A percentile compares a stretch with the other conserved stretches of the same genome.
These are phyloP conservation scores for Timandra comae DNA, from an alignment of 2,888 invertebrate species.

Conservation along the genomic window DNA sequence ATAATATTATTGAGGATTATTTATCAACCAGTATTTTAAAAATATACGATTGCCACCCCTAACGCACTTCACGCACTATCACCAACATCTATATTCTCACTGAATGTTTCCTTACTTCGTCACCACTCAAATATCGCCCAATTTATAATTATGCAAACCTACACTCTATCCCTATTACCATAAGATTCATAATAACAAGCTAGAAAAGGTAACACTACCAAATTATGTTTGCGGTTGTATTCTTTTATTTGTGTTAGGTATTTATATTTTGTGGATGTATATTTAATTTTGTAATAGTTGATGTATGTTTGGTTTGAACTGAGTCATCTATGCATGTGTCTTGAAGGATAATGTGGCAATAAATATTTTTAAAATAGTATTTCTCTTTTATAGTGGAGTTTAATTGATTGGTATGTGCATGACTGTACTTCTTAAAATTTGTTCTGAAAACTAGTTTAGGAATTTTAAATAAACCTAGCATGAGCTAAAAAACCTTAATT, in stretches of 20 bases:
- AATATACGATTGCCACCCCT: no score
- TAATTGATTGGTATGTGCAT: no score
- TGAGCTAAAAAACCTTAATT: no score
- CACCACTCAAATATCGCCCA: conserved; percentile 47
- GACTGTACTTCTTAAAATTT: no score
- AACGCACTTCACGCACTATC: conserved; percentile 57
- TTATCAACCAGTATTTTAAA: no score
- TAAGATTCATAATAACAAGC: conserved; percentile 23
- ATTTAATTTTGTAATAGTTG: conserved; percentile 12
- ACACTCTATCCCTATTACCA: conserved; percentile 15
- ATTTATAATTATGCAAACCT: conserved; percentile 20
- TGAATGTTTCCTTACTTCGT: conserved; percentile 71
- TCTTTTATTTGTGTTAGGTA: neutral
- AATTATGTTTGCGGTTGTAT: conserved; percentile 3
- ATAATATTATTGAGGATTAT: no score
- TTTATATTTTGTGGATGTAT: conserved; percentile 3
- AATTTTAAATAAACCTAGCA: no score
- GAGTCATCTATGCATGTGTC: conserved; percentile 10
- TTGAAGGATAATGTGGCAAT: no score
- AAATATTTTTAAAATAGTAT: no score
- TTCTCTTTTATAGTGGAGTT: no score
- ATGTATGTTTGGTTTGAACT: conserved; percentile 8
- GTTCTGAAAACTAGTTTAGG: no score
- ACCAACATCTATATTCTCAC: conserved; percentile 59
- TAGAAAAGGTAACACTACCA: conserved; percentile 4